A percentile compares a stretch with the other conserved stretches of the same genome.
phyloP scores from a whole-genome alignment of 2,797 vertebrate genomes.

The Syndactyla subalaris region DNA sequence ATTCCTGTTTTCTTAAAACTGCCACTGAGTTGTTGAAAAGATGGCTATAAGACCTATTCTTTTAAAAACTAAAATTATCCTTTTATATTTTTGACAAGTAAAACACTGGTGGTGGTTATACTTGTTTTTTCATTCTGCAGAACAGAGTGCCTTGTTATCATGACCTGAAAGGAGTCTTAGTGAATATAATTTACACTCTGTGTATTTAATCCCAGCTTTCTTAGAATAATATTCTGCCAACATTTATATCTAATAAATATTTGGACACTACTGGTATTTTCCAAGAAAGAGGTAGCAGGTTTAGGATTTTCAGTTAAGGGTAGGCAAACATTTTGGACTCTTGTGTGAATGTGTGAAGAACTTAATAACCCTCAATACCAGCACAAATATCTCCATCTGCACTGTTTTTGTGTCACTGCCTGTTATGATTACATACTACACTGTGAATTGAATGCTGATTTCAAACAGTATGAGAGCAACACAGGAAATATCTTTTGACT shows the following conservation, averaged over 20 bases:
- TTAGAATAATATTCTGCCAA: background rate
- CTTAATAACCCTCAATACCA: background rate
- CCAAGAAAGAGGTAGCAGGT: background rate
- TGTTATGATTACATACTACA: background rate
- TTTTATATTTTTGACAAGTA: background rate
- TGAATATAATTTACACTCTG: background rate
- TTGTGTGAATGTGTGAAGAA: background rate
- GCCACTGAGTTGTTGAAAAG: background rate
- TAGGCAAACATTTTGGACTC: background rate
- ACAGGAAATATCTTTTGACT: background rate
- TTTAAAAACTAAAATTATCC: background rate
- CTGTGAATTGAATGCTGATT: background rate
- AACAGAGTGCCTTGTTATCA: background rate
- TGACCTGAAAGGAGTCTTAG: background rate
- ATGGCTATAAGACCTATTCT: background rate
- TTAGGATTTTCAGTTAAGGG: background rate
- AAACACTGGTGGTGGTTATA: background rate
- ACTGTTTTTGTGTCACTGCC: background rate
- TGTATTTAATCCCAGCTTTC: conserved; percentile 7
- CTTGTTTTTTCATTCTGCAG: background rate
- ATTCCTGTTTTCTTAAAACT: background rate
- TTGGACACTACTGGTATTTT: background rate
- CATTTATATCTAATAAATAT: background rate
- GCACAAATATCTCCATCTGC: background rate
- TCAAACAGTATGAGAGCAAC: background rate